Conservation (phyloP, 1,140 invertebrate species). For the Trissolcus basalis region DNA sequence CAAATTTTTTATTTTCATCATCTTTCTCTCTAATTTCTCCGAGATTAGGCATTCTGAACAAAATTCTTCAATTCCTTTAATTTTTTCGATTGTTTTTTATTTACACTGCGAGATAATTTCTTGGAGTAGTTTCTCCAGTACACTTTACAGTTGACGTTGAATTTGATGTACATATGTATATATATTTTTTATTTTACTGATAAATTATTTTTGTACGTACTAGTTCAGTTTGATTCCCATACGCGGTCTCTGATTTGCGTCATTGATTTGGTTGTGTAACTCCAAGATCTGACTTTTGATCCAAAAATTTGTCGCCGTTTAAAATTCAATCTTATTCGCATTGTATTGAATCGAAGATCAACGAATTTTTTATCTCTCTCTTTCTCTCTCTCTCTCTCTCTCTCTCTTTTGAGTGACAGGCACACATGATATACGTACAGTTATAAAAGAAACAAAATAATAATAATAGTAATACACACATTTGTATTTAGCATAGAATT, state of each 20-base stretch:
- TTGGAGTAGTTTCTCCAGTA: too few species aligned
- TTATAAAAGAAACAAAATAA: conserved; percentile 33
- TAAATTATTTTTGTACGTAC: conserved; percentile 32
- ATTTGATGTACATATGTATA: conserved; percentile 39
- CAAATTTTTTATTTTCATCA: neutral
- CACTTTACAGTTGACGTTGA: neutral
- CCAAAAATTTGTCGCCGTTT: neutral
- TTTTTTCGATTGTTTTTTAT: neutral
- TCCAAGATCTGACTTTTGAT: conserved; percentile 14
- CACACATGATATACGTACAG: conserved; percentile 33
- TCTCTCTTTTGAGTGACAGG: conserved; percentile 16
- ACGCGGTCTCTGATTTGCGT: neutral
- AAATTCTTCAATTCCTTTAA: too few species aligned
- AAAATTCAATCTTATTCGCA: too few species aligned
- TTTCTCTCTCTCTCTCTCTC: conserved; percentile 15
- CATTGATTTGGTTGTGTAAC: conserved; percentile 8
- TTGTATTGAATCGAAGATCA: neutral
- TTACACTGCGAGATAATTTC: neutral
- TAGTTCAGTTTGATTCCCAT: neutral
- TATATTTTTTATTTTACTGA: conserved; percentile 12
- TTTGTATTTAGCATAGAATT: conserved; percentile 75
- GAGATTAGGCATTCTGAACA: too few species aligned
- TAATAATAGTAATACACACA: too few species aligned
- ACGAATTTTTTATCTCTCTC: neutral
- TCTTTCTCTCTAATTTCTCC: neutral